A percentile compares a stretch with the other conserved stretches of the same genome.
Conservation (phyloP, 2,113 vertebrate species). For the Columba janthina region DNA sequence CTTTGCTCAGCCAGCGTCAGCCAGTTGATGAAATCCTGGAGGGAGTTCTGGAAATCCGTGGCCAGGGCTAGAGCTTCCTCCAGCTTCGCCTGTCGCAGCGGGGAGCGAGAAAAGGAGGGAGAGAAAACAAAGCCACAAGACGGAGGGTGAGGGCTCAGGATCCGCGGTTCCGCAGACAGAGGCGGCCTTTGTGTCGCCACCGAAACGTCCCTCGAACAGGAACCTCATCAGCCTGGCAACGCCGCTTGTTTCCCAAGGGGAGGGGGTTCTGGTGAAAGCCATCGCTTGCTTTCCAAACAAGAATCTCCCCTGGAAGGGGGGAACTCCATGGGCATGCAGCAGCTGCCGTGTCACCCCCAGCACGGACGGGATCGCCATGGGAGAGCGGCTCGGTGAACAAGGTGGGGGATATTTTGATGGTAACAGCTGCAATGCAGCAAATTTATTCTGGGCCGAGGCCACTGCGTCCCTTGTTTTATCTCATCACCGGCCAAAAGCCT, state of each 20-base stretch:
- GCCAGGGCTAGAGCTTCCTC: conserved; percentile 92
- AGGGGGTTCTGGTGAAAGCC: conserved; percentile 11
- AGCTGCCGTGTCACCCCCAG: background rate
- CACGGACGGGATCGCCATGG: background rate
- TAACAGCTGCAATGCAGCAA: conserved; percentile 23
- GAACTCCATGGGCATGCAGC: background rate
- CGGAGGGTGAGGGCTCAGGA: conserved; percentile 27
- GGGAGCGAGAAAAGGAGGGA: background rate
- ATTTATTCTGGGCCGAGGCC: conserved; percentile 35
- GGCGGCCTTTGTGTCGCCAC: conserved; percentile 24
- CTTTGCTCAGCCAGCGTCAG: conserved; percentile 94
- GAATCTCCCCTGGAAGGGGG: background rate
- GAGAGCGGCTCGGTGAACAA: background rate
- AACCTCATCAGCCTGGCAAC: background rate
- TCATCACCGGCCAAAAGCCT: conserved; percentile 3
- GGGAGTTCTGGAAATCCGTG: conserved; percentile 93
- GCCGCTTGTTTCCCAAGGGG: background rate
- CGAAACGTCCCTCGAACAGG: background rate
- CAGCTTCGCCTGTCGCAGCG: conserved; percentile 83
- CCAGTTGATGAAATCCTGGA: conserved; percentile 99
- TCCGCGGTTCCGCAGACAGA: conserved; percentile 37
- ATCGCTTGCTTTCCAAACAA: background rate
- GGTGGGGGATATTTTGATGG: background rate
- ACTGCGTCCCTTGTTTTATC: conserved; percentile 1
- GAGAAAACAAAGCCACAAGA: background rate